A percentile compares a stretch with the other conserved stretches of the same genome.
These are phyloP conservation scores for Chionis minor DNA, from an alignment of 2,113 vertebrate species.

Conservation along the genomic window DNA sequence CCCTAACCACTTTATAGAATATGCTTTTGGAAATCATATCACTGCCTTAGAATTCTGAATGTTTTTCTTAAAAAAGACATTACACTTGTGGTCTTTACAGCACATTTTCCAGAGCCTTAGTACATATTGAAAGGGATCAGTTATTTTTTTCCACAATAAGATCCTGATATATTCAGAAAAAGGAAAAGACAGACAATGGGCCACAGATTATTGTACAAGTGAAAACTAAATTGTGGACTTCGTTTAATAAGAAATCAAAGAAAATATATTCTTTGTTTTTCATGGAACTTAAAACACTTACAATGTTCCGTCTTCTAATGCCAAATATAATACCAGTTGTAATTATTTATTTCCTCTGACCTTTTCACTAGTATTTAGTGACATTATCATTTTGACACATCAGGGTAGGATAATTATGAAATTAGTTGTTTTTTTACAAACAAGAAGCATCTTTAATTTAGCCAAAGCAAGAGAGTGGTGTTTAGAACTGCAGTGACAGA, in stretches of 20 bases:
- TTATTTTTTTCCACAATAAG: neutral
- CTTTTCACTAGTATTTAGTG: conserved; percentile 34
- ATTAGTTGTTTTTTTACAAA: neutral
- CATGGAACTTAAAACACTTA: neutral
- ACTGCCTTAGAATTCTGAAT: neutral
- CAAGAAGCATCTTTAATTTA: neutral
- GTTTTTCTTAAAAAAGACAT: neutral
- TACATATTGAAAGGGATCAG: neutral
- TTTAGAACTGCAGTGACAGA: neutral
- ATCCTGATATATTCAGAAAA: neutral
- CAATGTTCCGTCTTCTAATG: neutral
- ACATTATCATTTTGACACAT: conserved; percentile 24
- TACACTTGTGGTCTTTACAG: neutral
- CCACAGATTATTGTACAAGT: neutral
- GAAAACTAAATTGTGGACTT: neutral
- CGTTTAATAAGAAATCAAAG: neutral
- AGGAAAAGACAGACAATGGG: neutral
- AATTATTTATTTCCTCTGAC: conserved; percentile 26
- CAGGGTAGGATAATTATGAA: neutral
- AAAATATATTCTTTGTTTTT: neutral
- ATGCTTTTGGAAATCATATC: neutral
- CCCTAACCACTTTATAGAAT: neutral
- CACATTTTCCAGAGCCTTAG: neutral
- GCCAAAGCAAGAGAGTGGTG: neutral
- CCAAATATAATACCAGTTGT: neutral